Conservation (phyloP, 2,888 invertebrate species). For the Gari tellinella region DNA sequence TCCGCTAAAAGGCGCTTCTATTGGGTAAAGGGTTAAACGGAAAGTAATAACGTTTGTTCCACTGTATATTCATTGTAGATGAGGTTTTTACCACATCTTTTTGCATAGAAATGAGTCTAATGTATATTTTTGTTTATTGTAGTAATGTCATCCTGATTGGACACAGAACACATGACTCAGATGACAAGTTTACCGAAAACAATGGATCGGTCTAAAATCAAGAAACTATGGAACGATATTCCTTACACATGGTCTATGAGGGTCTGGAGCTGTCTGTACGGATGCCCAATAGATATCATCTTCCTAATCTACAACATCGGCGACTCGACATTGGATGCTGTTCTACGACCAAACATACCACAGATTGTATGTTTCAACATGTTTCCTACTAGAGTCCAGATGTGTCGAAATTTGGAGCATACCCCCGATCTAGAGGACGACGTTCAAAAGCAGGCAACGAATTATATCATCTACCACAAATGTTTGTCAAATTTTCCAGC, state of each 20-base stretch:
- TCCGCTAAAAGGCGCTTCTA: too few species aligned
- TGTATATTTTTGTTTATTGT: too few species aligned
- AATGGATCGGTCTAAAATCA: too few species aligned
- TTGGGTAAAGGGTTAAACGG: too few species aligned
- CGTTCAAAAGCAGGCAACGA: conserved; percentile 76
- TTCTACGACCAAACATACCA: conserved; percentile 81
- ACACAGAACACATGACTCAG: too few species aligned
- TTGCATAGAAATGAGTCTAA: too few species aligned
- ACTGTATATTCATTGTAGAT: too few species aligned
- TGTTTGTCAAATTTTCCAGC: conserved; percentile 83
- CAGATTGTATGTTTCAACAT: conserved; percentile 75
- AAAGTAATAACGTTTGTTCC: too few species aligned
- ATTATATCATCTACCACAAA: conserved; percentile 80
- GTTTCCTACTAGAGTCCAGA: conserved; percentile 59
- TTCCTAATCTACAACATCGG: conserved; percentile 84
- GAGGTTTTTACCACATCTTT: too few species aligned
- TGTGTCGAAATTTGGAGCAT: conserved; percentile 59
- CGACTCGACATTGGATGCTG: conserved; percentile 83
- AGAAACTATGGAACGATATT: conserved; percentile 14
- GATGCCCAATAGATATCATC: conserved; percentile 77
- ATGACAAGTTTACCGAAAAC: too few species aligned
- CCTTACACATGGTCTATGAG: conserved; percentile 33
- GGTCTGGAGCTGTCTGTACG: conserved; percentile 62
- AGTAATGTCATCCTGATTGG: too few species aligned
- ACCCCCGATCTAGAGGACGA: conserved; percentile 69